Percentiles rank a stretch among this genome's conserved stretches.
These are phyloP conservation scores for Coracias cyanogaster DNA, from an alignment of 2,797 vertebrate species.

Conservation along the genomic window DNA sequence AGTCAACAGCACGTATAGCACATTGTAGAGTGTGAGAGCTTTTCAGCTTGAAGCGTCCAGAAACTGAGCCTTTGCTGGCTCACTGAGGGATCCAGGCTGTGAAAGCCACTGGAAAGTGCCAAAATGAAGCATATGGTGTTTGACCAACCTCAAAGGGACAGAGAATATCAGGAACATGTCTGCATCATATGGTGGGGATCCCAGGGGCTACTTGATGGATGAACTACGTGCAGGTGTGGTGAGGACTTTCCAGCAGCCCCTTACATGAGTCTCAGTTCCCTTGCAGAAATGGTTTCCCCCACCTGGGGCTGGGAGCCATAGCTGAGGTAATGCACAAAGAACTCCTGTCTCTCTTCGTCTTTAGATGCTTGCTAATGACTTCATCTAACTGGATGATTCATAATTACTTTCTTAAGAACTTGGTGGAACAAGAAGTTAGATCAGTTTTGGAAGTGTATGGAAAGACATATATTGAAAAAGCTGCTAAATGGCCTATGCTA, in stretches of 20 bases:
- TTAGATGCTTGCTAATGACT: neutral
- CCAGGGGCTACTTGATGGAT: neutral
- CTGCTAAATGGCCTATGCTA: neutral
- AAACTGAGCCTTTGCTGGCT: neutral
- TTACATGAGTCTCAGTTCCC: neutral
- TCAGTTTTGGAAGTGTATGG: neutral
- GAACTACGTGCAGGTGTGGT: neutral
- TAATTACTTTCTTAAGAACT: neutral
- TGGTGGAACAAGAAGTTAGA: neutral
- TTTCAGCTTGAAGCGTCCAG: neutral
- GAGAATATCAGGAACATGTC: neutral
- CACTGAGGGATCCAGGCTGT: neutral
- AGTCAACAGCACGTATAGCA: neutral
- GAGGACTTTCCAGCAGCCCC: neutral
- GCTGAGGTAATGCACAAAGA: conserved; percentile 2
- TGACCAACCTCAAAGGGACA: neutral
- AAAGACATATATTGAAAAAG: neutral
- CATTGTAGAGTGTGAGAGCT: neutral
- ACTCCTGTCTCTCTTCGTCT: neutral
- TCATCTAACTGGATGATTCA: neutral
- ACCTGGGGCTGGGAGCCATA: neutral
- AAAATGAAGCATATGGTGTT: neutral
- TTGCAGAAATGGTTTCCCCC: neutral
- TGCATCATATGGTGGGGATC: neutral
- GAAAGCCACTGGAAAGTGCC: neutral